phyloP scores from a whole-genome alignment of 2,888 invertebrate genomes.

The Himalopsyche anomala region DNA sequence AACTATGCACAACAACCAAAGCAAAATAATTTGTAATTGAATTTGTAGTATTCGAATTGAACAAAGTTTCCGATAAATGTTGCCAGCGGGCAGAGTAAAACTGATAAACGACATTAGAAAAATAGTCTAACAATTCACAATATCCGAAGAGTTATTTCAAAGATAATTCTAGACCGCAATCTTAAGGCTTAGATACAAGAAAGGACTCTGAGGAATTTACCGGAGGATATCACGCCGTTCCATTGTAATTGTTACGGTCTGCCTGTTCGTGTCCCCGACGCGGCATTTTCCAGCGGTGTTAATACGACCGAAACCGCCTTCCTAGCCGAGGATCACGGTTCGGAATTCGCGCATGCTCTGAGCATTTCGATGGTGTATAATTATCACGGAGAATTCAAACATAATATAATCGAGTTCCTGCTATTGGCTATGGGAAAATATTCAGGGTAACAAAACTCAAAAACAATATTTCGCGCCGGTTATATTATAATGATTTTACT shows the following conservation, averaged over 20 bases:
- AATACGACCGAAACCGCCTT: conserved; percentile 16
- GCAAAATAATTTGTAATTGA: too few relatives aligned
- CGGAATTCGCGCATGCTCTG: conserved; percentile 12
- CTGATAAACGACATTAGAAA: too few relatives aligned
- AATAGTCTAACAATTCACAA: neutral
- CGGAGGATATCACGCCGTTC: conserved; percentile 54
- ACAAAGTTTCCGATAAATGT: too few relatives aligned
- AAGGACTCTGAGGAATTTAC: conserved; percentile 44
- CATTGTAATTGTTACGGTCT: conserved; percentile 26
- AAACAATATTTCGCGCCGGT: too few relatives aligned
- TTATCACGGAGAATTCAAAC: conserved; percentile 19
- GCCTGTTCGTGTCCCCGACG: conserved; percentile 1
- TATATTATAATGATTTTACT: too few relatives aligned
- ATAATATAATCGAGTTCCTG: neutral
- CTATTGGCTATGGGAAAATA: neutral
- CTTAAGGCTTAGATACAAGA: conserved; percentile 3
- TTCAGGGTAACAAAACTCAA: neutral
- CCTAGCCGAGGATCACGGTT: conserved; percentile 2
- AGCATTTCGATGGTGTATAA: conserved; percentile 13
- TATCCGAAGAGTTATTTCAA: neutral
- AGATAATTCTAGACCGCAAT: conserved; percentile 22
- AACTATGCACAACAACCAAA: too few relatives aligned
- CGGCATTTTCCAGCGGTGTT: conserved; percentile 26
- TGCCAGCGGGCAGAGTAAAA: too few relatives aligned
- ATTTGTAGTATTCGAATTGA: too few relatives aligned